These are phyloP conservation scores for Agelaius tricolor DNA, from an alignment of 2,113 vertebrate genomes.

Conservation along the genomic window DNA sequence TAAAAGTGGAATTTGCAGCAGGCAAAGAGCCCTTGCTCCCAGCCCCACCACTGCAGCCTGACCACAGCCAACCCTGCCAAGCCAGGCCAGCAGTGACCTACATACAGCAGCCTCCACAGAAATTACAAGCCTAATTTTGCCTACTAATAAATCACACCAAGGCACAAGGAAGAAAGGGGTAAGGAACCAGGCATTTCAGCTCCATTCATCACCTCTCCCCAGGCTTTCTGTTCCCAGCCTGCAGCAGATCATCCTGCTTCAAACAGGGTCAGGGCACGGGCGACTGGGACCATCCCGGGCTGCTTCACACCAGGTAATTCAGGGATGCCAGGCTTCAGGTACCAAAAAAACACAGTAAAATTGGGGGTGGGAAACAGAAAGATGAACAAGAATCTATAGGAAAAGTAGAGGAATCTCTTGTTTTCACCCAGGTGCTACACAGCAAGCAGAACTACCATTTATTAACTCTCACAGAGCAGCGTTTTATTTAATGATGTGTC, in stretches of 20 bases:
- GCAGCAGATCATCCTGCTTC: background rate
- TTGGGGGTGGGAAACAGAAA: background rate
- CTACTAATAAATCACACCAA: background rate
- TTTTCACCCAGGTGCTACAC: background rate
- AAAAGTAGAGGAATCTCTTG: background rate
- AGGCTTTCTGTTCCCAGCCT: background rate
- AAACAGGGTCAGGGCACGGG: background rate
- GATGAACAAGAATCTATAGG: background rate
- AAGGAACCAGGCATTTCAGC: background rate
- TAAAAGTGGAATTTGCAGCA: slow-evolving; percentile 7
- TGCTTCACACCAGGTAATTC: background rate
- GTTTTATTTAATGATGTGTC: background rate
- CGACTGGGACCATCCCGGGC: background rate
- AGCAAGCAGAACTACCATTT: background rate
- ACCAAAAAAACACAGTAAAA: background rate
- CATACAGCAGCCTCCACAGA: background rate
- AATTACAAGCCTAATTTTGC: slow-evolving; percentile 8
- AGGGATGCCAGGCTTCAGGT: background rate
- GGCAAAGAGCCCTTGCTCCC: background rate
- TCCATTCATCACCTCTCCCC: background rate
- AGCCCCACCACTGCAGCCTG: background rate
- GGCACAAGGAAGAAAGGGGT: background rate
- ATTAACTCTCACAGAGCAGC: background rate
- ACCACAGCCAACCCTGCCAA: background rate
- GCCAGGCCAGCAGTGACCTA: slow-evolving; percentile 36